A percentile compares a stretch with the other conserved stretches of the same genome.
Conservation (phyloP, 2,888 invertebrate species). For the Nematopogon swammerdamellus region DNA sequence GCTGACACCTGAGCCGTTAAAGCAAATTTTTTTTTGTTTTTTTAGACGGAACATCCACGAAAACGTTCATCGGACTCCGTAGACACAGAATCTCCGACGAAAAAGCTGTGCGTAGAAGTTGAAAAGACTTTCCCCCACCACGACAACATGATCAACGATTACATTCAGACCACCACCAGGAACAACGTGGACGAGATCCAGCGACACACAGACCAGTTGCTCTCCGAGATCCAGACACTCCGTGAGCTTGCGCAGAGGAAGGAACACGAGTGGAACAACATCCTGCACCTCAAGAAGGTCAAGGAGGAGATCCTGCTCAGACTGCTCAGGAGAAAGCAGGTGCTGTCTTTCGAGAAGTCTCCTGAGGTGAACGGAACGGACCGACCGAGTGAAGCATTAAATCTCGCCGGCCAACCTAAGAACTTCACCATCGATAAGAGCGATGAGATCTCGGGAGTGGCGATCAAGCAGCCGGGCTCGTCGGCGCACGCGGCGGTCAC, state of each 20-base stretch:
- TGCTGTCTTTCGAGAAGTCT: slow-evolving; percentile 48
- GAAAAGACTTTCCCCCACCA: slow-evolving; percentile 52
- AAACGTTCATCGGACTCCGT: slow-evolving; percentile 8
- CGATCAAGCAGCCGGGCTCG: slow-evolving; percentile 37
- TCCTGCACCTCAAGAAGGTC: slow-evolving; percentile 76
- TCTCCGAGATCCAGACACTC: slow-evolving; percentile 66
- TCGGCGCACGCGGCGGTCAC: not conserved
- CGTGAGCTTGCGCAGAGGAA: slow-evolving; percentile 74
- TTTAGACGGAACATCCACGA: not conserved
- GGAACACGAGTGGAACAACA: slow-evolving; percentile 84
- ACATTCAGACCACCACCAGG: slow-evolving; percentile 60
- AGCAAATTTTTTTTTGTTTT: slow-evolving; percentile 1
- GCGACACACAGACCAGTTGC: slow-evolving; percentile 62
- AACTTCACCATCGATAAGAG: slow-evolving; percentile 46
- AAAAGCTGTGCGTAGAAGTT: slow-evolving; percentile 49
- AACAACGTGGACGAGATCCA: slow-evolving; percentile 60
- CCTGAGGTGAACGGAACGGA: slow-evolving; percentile 33
- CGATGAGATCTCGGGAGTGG: slow-evolving; percentile 43
- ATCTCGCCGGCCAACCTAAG: slow-evolving; percentile 41
- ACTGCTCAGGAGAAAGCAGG: slow-evolving; percentile 66
- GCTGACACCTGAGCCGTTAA: not conserved
- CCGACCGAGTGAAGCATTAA: slow-evolving; percentile 36
- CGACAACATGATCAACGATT: slow-evolving; percentile 60
- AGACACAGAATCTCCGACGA: slow-evolving; percentile 44
- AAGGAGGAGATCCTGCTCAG: slow-evolving; percentile 79